Percentiles rank a stretch among this genome's conserved stretches.
These are phyloP conservation scores for Spodoptera frugiperda DNA, from an alignment of 1,140 invertebrate genomes.

Conservation along the genomic window DNA sequence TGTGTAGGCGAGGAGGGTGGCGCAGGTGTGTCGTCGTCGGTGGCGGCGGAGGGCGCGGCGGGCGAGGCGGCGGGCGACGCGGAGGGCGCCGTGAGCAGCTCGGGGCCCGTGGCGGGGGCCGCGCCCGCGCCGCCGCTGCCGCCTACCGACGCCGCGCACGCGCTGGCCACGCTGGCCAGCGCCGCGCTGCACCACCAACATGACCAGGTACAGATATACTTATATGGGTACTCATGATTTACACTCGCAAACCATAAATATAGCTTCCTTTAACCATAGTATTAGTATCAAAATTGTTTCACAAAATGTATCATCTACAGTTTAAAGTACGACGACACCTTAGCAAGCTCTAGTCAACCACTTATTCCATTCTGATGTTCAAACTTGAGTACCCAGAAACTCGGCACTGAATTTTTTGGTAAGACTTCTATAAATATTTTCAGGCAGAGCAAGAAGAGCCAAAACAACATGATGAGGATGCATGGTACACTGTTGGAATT, in stretches of 20 bases:
- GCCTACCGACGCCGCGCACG: constrained; percentile 80
- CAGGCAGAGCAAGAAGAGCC: constrained; percentile 78
- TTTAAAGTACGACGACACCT: too few relatives aligned
- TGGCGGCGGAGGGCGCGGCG: constrained; percentile 54
- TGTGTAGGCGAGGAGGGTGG: constrained; percentile 66
- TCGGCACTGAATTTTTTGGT: neutral
- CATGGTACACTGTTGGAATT: constrained; percentile 84
- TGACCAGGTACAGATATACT: constrained; percentile 64
- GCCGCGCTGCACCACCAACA: constrained; percentile 83
- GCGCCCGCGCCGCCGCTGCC: constrained; percentile 72
- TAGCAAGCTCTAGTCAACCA: too few relatives aligned
- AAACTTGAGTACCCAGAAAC: neutral
- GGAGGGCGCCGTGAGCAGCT: constrained; percentile 64
- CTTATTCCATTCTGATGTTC: neutral
- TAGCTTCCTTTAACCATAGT: too few relatives aligned
- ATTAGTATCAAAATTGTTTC: too few relatives aligned
- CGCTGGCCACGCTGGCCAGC: constrained; percentile 83
- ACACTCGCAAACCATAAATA: too few relatives aligned
- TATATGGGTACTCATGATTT: too few relatives aligned
- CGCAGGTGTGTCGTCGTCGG: constrained; percentile 66
- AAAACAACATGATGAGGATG: constrained; percentile 81
- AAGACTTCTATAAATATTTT: constrained; percentile 45
- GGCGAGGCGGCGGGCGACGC: constrained; percentile 59
- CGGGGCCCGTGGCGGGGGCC: constrained; percentile 55
- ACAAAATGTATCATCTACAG: too few relatives aligned